These are phyloP conservation scores for Steinernema scapterisci DNA, from an alignment of 2,888 invertebrate genomes.

Conservation along the genomic window DNA sequence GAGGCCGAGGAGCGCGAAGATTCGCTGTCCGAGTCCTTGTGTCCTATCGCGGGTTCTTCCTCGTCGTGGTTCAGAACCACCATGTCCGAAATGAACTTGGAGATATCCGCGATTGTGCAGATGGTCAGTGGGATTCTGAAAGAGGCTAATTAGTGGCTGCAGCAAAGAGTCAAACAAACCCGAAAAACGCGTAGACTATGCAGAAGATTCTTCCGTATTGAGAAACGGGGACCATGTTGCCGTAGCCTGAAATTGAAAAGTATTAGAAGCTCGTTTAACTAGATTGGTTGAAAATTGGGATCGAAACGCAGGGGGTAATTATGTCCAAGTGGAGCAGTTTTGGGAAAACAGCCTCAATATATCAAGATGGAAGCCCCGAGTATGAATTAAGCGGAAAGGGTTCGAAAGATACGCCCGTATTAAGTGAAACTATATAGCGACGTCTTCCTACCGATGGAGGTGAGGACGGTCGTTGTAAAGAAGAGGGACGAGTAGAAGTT, in stretches of 20 bases:
- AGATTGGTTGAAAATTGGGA: not conserved
- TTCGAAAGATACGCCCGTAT: no score
- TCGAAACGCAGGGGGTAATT: not conserved
- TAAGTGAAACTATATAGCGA: no score
- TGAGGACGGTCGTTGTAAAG: conserved; percentile 61
- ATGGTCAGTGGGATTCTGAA: conserved; percentile 64
- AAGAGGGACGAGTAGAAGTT: conserved; percentile 60
- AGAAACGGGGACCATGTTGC: conserved; percentile 62
- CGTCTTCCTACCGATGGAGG: conserved; percentile 50
- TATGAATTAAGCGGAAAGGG: no score
- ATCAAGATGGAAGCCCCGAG: not conserved
- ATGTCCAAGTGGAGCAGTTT: not conserved
- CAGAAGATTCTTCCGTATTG: conserved; percentile 62
- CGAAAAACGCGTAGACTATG: conserved; percentile 63
- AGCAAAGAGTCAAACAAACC: conserved; percentile 43
- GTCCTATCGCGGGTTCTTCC: conserved; percentile 34
- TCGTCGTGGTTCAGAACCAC: conserved; percentile 35
- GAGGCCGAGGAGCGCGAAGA: not conserved
- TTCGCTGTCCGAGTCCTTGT: conserved; percentile 33
- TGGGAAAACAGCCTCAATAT: not conserved
- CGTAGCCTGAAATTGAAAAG: conserved; percentile 50
- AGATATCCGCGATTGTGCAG: conserved; percentile 66
- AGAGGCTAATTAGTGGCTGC: not conserved
- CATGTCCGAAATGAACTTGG: conserved; percentile 63
- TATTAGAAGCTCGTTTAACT: conserved; percentile 16